A percentile compares a stretch with the other conserved stretches of the same genome.
These are phyloP conservation scores for Botrylloides violaceus DNA, from an alignment of 23 tunicate species.

Conservation along the genomic window DNA sequence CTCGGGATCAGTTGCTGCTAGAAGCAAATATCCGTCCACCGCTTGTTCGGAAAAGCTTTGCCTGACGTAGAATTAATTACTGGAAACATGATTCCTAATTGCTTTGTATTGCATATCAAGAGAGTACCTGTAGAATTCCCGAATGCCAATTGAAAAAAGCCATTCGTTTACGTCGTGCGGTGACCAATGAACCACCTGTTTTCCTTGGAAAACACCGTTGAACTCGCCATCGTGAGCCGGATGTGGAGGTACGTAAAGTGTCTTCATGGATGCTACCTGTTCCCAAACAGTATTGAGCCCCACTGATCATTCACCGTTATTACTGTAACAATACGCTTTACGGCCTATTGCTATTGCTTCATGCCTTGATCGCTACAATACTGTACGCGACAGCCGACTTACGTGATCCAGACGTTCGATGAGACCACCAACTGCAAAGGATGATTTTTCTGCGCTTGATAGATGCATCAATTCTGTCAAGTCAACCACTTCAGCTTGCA, in stretches of 20 bases:
- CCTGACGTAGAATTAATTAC: conserved; percentile 16
- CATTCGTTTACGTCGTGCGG: conserved; percentile 54
- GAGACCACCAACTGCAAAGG: conserved; percentile 64
- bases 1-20: conserved; percentile 39
- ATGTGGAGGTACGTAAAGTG: conserved; percentile 38
- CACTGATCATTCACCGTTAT: too few relatives aligned
- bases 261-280: conserved; percentile 55
- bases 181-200: conserved; percentile 48
- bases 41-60: conserved; percentile 53
- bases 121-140: conserved; percentile 55
- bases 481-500: conserved; percentile 57
- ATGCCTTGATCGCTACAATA: too few relatives aligned
- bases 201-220: conserved; percentile 28
- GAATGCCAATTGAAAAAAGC: conserved; percentile 37
- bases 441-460: conserved; percentile 55
- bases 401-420: conserved; percentile 57
- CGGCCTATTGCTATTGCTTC: too few relatives aligned
- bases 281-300: too few relatives aligned
- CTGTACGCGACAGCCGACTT: too few relatives aligned
- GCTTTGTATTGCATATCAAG: not conserved
- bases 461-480: conserved; percentile 36
- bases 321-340: too few relatives aligned
- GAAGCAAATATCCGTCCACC: conserved; percentile 49
- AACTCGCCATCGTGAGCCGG: conserved; percentile 20
- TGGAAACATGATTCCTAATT: not conserved